These are phyloP conservation scores for Caenorhabditis sp. DNA, from an alignment of 2,888 invertebrate species.

Conservation along the genomic window DNA sequence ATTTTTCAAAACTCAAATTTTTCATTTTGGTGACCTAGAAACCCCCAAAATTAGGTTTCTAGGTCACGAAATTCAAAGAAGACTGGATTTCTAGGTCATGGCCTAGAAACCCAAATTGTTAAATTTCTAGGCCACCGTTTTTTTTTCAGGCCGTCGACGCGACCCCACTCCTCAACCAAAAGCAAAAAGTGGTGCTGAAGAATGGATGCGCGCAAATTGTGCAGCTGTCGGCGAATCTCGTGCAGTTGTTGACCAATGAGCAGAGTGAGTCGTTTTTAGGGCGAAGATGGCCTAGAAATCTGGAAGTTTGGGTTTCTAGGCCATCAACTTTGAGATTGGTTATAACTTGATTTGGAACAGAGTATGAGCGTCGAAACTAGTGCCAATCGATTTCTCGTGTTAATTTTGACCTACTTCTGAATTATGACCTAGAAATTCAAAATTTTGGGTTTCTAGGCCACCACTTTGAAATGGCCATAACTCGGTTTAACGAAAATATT, in stretches of 20 bases:
- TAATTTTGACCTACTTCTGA: too few relatives aligned
- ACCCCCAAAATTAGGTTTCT: not conserved
- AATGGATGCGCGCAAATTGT: constrained; percentile 76
- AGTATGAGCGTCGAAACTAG: too few relatives aligned
- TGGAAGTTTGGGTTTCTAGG: not conserved
- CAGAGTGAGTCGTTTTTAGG: constrained; percentile 66
- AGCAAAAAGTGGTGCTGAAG: constrained; percentile 73
- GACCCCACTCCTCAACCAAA: constrained; percentile 56
- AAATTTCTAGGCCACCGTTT: not conserved
- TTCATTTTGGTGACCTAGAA: not conserved
- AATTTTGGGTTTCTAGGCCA: too few relatives aligned
- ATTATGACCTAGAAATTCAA: not conserved
- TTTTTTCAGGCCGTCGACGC: constrained; percentile 65
- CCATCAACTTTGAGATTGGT: not conserved
- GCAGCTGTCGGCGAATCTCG: constrained; percentile 72
- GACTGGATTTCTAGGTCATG: too few relatives aligned
- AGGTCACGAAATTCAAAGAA: not conserved
- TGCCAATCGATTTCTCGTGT: too few relatives aligned
- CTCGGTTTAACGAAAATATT: too few relatives aligned
- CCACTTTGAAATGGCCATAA: too few relatives aligned
- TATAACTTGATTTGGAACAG: too few relatives aligned
- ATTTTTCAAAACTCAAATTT: not conserved
- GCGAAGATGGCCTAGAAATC: not conserved
- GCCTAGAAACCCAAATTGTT: not conserved
- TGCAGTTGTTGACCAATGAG: constrained; percentile 69